Evolutionary conservation across 2,797 vertebrate genomes (phyloP), one percentile per base, ranked within the genome.

Genomic region (Gallirallus australis): DNA sequence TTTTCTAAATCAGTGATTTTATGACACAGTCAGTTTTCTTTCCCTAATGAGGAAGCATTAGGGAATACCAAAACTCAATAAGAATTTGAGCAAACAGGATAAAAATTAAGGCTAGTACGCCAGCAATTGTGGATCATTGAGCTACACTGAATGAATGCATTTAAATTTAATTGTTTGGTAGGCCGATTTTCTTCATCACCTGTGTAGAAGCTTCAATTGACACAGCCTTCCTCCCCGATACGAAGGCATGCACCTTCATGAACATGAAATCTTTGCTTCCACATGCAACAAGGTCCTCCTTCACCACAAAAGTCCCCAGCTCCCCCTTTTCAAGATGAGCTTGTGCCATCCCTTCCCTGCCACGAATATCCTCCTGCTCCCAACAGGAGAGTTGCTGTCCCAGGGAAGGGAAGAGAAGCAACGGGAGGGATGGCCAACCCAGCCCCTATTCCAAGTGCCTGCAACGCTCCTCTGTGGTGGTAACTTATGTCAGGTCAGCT

Each of bases 1-100:
- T 57, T 95, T 94, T 93, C 73, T 60, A 94, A 93, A 91, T 93
- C 42, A 90, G 25, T 35, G 66, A 30, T 82, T 93, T 88, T 56
- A 81, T 60, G 47, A 66, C 70, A 91, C 5, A 5, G 47, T 77
- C 54, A 52, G 21, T 73, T 89, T 89, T 39, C 56, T 45, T 45
- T 82, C 64, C 12, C 35, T 90, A 79, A 64, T 52, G 7, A 86
- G 28, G 17, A 95, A 89, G 47, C 28, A 9, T 69, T 86, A 59
- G 47, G 33, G 45, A 90, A 86, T 31, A 54, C 15, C 4, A 48
- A n/a, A 35, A 75, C 16, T 33, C 84, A 91, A 42, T 88, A 86
- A 81, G 19, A 31, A 64, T 80, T 66, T 31, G 23, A 93, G 71
- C 23, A 86, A 95, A 73, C 8, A 37, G 68, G 56, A 54, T 71